These are phyloP conservation scores for Drosophila sproati DNA, from an alignment of 1,140 invertebrate species.

Conservation along the genomic window DNA sequence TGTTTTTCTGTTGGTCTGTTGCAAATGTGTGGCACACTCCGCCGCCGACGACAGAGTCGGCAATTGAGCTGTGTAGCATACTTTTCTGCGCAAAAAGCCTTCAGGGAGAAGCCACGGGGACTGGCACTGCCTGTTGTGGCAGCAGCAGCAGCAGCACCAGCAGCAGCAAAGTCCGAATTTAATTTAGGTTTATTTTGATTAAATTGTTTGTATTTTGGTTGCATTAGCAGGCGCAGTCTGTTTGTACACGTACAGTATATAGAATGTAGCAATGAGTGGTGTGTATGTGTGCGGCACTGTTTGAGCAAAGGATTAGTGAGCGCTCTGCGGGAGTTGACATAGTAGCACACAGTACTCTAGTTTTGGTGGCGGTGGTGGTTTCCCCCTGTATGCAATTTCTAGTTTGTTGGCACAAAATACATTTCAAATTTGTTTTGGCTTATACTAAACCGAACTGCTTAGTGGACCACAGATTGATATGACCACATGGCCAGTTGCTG, in stretches of 20 bases:
- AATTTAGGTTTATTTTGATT: slow-evolving; percentile 80
- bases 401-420: slow-evolving; percentile 76
- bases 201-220: slow-evolving; percentile 81
- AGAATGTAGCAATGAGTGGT: slow-evolving; percentile 25
- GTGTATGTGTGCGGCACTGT: slow-evolving; percentile 49
- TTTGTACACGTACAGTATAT: slow-evolving; percentile 32
- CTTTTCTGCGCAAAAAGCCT: slow-evolving; percentile 75
- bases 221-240: slow-evolving; percentile 64
- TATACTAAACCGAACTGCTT: slow-evolving; percentile 57
- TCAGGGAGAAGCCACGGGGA: slow-evolving; percentile 39
- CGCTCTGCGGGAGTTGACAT: slow-evolving; percentile 13
- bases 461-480: slow-evolving; percentile 68
- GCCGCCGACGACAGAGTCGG: slow-evolving; percentile 55
- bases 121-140: slow-evolving; percentile 30
- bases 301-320: slow-evolving; percentile 68
- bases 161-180: slow-evolving; percentile 60
- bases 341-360: slow-evolving; percentile 6
- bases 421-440: slow-evolving; percentile 79
- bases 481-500: slow-evolving; percentile 44
- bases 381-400: slow-evolving; percentile 16
- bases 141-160: slow-evolving; percentile 29
- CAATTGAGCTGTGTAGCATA: slow-evolving; percentile 76
- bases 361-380: background rate
- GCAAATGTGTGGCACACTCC: slow-evolving; percentile 56
- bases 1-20: slow-evolving; percentile 59